Evolutionary conservation across 2,113 vertebrate species (phyloP), one percentile per base, ranked within the genome.

Genomic region (Egretta garzetta): DNA sequence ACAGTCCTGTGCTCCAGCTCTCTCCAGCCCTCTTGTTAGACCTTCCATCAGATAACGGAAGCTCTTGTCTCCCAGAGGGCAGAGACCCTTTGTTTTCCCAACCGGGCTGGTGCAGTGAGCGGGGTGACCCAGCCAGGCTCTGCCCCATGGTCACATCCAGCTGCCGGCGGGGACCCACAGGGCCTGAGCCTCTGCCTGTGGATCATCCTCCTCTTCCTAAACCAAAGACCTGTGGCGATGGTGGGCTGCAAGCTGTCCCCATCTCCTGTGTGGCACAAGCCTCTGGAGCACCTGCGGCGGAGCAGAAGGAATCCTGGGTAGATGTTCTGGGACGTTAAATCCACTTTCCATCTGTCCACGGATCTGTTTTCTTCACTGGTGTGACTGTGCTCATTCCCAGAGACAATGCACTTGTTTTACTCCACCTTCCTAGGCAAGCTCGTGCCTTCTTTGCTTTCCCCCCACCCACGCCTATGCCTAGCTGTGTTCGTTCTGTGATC

Each of bases 171-270:
- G 60, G 98, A 98, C 97, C 98, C 71, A 98, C 97, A 15, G 97
- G 96, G 19, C 98, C 98, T 6, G 97, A 98, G 94, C 98, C 98
- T 3, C 97, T 98, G 76, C 98, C 98, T 72, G 98, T 97, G 53
- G 87, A 97, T 74, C 97, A 92, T 12, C 39, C 39, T 89, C 98
- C 98, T 4, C 98, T 28, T 63, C 97, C 98, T 14, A 96, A 97
- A 43, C 96, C 98, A 20, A 98, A 98, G 94, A 98, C 98, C 97
- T 98, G 98, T 98, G 98, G 97, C 98, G 85, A 89, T 98, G 49
- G 22, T 28, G 28, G 8, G 35, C 62, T 47, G 16, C 5, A n/a
- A 64, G 10, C 50, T 12, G 4, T 33, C 19, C 33, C 27, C 13
- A 6, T 5, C 43, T 37, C 26, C 30, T 1, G 1, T 2, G 0